Percentiles rank a stretch among this genome's conserved stretches.
Evolutionary conservation across 2,888 invertebrate species (phyloP).

Genomic region (Mantis religiosa): DNA sequence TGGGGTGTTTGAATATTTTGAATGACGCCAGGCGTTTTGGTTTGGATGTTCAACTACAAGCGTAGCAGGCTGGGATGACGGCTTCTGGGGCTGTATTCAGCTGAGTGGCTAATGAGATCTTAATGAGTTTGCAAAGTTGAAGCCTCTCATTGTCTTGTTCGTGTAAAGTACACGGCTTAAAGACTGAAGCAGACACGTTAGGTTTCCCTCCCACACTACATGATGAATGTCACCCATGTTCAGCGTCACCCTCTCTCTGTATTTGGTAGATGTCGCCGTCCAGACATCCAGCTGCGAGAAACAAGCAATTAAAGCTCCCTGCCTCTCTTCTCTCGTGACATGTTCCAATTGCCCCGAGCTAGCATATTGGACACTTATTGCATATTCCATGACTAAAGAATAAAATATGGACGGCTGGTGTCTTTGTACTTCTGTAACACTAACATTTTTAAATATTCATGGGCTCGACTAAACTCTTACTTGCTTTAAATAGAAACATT

Average conservation of each 20-base stretch:
- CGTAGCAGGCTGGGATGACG: not conserved
- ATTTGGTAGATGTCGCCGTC: not conserved
- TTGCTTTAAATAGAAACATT: too few species aligned
- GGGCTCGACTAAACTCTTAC: too few species aligned
- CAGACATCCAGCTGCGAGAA: not conserved
- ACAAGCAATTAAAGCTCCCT: slow-evolving; percentile 3
- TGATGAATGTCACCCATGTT: slow-evolving; percentile 1
- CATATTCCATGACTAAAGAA: not conserved
- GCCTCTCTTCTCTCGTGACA: not conserved
- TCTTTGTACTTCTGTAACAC: too few species aligned
- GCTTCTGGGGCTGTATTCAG: not conserved
- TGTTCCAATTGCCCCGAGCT: not conserved
- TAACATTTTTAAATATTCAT: too few species aligned
- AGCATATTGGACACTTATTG: not conserved
- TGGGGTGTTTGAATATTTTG: too few species aligned
- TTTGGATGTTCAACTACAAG: not conserved
- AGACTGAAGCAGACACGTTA: not conserved
- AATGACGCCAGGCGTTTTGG: not conserved
- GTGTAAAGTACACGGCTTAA: not conserved
- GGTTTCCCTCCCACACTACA: not conserved
- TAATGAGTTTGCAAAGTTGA: slow-evolving; percentile 1
- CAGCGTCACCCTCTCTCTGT: not conserved
- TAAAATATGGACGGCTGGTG: not conserved
- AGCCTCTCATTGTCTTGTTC: slow-evolving; percentile 3
- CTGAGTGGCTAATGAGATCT: slow-evolving; percentile 8